phyloP scores from a whole-genome alignment of 2,113 vertebrate genomes.

The Lepisosteus osseus region DNA sequence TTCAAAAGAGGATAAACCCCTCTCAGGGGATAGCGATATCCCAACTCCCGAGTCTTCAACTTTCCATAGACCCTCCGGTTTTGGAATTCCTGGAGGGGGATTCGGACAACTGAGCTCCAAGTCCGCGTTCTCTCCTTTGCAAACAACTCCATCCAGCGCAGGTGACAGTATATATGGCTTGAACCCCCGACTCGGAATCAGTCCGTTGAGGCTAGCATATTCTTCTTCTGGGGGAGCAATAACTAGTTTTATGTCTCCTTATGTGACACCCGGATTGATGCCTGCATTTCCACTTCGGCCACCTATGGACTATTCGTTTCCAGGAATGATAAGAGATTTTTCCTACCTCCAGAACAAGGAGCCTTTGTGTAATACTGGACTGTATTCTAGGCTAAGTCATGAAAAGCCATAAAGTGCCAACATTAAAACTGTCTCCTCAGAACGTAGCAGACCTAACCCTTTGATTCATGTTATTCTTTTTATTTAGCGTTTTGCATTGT shows the following conservation, averaged over 20 bases:
- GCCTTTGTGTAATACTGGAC: conserved; percentile 48
- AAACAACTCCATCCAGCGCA: conserved; percentile 43
- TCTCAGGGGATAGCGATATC: conserved; percentile 28
- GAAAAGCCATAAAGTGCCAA: conserved; percentile 48
- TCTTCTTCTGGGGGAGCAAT: conserved; percentile 63
- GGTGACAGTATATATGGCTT: conserved; percentile 61
- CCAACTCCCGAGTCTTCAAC: conserved; percentile 32
- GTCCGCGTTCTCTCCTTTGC: conserved; percentile 78
- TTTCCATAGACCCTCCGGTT: conserved; percentile 46
- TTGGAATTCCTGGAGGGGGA: conserved; percentile 49
- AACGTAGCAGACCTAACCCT: too few relatives aligned
- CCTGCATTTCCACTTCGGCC: conserved; percentile 74
- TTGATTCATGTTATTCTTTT: too few relatives aligned
- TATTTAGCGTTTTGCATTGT: too few relatives aligned
- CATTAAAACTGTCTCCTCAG: too few relatives aligned
- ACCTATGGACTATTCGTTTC: conserved; percentile 69
- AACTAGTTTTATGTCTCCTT: conserved; percentile 71
- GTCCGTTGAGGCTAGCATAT: conserved; percentile 69
- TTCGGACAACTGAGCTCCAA: conserved; percentile 57
- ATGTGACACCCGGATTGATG: conserved; percentile 72
- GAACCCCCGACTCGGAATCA: conserved; percentile 67
- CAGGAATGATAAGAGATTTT: conserved; percentile 71
- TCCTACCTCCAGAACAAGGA: conserved; percentile 71
- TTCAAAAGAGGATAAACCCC: conserved; percentile 59
- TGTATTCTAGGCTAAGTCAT: conserved; percentile 58